These are phyloP conservation scores for Pherbina coryleti DNA, from an alignment of 2,888 invertebrate species.

Conservation along the genomic window DNA sequence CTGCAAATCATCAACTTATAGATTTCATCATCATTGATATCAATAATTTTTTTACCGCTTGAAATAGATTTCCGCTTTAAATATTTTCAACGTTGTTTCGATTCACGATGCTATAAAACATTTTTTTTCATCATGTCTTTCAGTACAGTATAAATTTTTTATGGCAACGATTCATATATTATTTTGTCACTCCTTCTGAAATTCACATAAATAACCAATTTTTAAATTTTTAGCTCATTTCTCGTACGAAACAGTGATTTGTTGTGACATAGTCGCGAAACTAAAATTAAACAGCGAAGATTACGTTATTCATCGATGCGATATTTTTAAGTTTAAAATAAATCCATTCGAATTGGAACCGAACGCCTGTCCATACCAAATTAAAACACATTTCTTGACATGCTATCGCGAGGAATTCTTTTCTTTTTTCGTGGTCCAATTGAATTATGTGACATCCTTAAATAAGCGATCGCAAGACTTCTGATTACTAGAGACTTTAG, in stretches of 20 bases:
- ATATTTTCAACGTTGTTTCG: too few relatives aligned
- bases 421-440: conserved; percentile 65
- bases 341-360: conserved; percentile 36
- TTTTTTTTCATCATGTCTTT: too few relatives aligned
- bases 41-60: too few relatives aligned
- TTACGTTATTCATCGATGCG: conserved; percentile 52
- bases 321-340: conserved; percentile 39
- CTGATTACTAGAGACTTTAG: too few relatives aligned
- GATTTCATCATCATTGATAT: too few relatives aligned
- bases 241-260: conserved; percentile 51
- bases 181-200: too few relatives aligned
- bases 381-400: conserved; percentile 7
- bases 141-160: too few relatives aligned
- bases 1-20: too few relatives aligned
- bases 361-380: conserved; percentile 15
- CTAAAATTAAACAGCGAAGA: conserved; percentile 45
- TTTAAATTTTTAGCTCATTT: conserved; percentile 55
- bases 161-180: too few relatives aligned
- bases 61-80: too few relatives aligned
- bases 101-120: too few relatives aligned
- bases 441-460: conserved; percentile 62
- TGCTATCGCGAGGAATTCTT: conserved; percentile 49
- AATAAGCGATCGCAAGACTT: not conserved
- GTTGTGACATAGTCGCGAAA: conserved; percentile 61
- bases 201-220: too few relatives aligned